A percentile compares a stretch with the other conserved stretches of the same genome.
These are phyloP conservation scores for Tetraneura akinire DNA, from an alignment of 1,140 invertebrate genomes.

Conservation along the genomic window DNA sequence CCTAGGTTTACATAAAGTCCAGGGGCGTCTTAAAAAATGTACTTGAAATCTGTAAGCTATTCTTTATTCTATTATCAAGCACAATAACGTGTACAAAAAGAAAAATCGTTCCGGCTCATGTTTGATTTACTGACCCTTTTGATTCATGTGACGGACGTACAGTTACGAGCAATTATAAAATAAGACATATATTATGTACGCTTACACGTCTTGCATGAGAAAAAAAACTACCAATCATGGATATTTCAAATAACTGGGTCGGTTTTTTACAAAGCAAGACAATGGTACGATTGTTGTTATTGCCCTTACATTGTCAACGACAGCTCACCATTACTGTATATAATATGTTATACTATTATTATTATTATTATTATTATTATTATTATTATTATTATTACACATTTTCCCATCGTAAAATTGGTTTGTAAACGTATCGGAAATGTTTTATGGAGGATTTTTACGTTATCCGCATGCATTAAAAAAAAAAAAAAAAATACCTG, in stretches of 20 bases:
- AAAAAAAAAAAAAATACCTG: no score
- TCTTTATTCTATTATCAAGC: background rate
- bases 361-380: slow-evolving; percentile 20
- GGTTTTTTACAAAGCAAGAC: slow-evolving; percentile 36
- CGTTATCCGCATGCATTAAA: no score
- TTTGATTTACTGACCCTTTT: slow-evolving; percentile 32
- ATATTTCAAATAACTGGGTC: slow-evolving; percentile 42
- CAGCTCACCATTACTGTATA: background rate
- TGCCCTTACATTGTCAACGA: slow-evolving; percentile 17
- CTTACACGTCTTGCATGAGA: background rate
- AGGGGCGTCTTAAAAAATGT: slow-evolving; percentile 14
- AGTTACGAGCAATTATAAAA: slow-evolving; percentile 27
- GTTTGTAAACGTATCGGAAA: background rate
- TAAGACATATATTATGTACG: slow-evolving; percentile 45
- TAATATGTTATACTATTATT: slow-evolving; percentile 8
- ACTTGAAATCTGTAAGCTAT: slow-evolving; percentile 16
- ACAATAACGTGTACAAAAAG: slow-evolving; percentile 3
- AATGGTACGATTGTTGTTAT: slow-evolving; percentile 40
- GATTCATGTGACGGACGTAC: background rate
- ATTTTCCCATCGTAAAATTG: slow-evolving; percentile 6
- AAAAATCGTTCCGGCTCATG: slow-evolving; percentile 29
- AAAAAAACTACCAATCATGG: slow-evolving; percentile 29
- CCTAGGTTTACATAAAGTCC: background rate
- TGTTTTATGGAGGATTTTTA: background rate
- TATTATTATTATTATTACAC: slow-evolving; percentile 37